Base-by-base conservation (phyloP, 2,888 invertebrate genomes). In the Seira sanloemensis region DNA sequence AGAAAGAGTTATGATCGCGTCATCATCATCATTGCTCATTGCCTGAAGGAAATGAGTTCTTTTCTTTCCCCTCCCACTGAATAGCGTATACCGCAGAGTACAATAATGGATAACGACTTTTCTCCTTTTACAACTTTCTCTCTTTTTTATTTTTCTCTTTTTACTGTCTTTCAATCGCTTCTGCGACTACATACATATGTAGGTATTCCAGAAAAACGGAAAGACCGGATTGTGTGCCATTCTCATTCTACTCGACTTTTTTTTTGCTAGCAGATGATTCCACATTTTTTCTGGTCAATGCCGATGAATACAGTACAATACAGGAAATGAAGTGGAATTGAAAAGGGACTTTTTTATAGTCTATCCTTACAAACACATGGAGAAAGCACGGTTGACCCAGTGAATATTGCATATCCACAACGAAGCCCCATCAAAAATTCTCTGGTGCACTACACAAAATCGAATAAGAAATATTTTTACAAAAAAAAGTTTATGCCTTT, bases 261-360 rank as follows among this genome's bases (percentile, higher is more conserved):
- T 12, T 12, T 73, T 12, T 7, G 18, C 5, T 66, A n/a, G 12
- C 73, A 16, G 54, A 58, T 46, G 54, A 58, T 23, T 5, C 19
- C 18, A 25, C n/a, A n/a, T 25, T 65, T 25, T 74, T 74, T 9
- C n/a, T 65, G 50, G 50, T 19, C 24, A 25, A 26, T 62, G 74
- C 18, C 23, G 54, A 37, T 21, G 68, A 67, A 69, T 12, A 37
- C 5, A 37, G 12, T 37, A 37, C 37, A 37, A 77, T 26, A 24
- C 71, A 73, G 73, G 79, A 73, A 79, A 79, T 73, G 72, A 79
- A 73, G 73, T 73, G 79, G 73, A 79, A 79, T 73, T 66, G 72
- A 79, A 79, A 72, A 73, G 26, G 58, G 66, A 67, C 73, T 7
- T 73, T 66, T 79, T 72, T 71, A 71, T 71, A 62, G 62, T 37